phyloP scores from a whole-genome alignment of 2,113 vertebrate species.

The Rousettus leschenaultii region DNA sequence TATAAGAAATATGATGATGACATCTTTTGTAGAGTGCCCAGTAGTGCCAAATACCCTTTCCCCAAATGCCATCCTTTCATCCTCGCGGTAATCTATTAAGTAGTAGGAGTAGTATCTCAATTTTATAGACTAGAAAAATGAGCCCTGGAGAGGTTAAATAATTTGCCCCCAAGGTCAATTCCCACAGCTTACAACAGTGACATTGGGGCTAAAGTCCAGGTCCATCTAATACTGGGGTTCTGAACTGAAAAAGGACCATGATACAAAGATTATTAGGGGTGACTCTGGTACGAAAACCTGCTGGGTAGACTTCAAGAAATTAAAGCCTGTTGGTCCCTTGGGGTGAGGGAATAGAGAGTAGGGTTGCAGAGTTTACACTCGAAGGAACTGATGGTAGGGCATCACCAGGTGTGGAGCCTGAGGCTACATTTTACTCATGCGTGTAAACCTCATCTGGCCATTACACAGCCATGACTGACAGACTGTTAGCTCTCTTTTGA shows the following conservation, averaged over 20 bases:
- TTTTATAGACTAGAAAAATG: neutral
- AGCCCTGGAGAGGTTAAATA: neutral
- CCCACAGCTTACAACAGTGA: neutral
- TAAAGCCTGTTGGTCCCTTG: neutral
- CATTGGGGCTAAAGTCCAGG: neutral
- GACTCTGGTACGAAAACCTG: neutral
- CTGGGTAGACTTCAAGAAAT: neutral
- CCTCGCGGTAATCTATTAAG: neutral
- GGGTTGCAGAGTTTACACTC: neutral
- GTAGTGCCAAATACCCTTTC: neutral
- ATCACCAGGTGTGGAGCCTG: neutral
- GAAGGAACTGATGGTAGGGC: neutral
- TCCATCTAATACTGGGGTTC: neutral
- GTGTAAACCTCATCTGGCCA: neutral
- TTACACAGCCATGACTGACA: neutral
- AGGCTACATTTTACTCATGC: neutral
- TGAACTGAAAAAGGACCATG: neutral
- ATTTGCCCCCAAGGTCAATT: neutral
- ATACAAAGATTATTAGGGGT: neutral
- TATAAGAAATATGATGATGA: conserved; percentile 23
- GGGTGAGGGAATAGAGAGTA: neutral
- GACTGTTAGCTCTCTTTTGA: neutral
- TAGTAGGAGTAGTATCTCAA: neutral
- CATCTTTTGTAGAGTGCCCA: neutral
- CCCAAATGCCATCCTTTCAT: neutral